phyloP scores from a whole-genome alignment of 2,888 invertebrate species.

The Ischnus inquisitorius region DNA sequence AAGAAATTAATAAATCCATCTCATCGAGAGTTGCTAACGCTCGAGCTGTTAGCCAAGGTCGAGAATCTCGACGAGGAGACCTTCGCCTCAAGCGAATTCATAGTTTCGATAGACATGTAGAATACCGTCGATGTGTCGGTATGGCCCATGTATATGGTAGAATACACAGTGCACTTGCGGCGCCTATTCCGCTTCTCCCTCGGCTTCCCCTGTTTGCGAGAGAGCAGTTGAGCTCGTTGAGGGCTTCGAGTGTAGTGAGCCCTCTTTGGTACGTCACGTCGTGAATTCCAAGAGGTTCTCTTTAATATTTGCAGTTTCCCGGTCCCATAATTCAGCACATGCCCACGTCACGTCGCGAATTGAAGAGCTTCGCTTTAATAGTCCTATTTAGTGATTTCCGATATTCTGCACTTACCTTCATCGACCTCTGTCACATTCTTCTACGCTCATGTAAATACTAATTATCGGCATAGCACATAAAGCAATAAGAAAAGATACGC shows the following conservation, averaged over 20 bases:
- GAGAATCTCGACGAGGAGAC: conserved; percentile 22
- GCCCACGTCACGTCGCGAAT: conserved; percentile 49
- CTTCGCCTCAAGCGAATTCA: conserved; percentile 12
- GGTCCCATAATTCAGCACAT: not conserved
- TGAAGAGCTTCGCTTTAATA: conserved; percentile 77
- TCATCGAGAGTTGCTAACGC: conserved; percentile 48
- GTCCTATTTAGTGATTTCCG: too few species aligned
- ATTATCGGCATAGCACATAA: not conserved
- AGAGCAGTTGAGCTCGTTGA: not conserved
- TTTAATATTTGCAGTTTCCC: conserved; percentile 66
- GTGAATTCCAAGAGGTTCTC: conserved; percentile 76
- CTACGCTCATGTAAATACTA: not conserved
- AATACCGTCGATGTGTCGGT: conserved; percentile 10
- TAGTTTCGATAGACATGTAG: conserved; percentile 34
- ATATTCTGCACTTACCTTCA: not conserved
- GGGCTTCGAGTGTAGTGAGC: not conserved
- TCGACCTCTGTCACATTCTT: not conserved
- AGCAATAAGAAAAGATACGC: not conserved
- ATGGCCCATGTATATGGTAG: not conserved
- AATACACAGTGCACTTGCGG: not conserved
- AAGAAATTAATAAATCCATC: conserved; percentile 46
- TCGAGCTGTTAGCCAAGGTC: conserved; percentile 31
- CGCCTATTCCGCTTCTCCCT: conserved; percentile 24
- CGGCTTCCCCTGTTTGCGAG: conserved; percentile 15
- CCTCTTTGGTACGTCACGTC: not conserved